phyloP scores from a whole-genome alignment of 2,888 invertebrate genomes.

The Leucophenga montana region DNA sequence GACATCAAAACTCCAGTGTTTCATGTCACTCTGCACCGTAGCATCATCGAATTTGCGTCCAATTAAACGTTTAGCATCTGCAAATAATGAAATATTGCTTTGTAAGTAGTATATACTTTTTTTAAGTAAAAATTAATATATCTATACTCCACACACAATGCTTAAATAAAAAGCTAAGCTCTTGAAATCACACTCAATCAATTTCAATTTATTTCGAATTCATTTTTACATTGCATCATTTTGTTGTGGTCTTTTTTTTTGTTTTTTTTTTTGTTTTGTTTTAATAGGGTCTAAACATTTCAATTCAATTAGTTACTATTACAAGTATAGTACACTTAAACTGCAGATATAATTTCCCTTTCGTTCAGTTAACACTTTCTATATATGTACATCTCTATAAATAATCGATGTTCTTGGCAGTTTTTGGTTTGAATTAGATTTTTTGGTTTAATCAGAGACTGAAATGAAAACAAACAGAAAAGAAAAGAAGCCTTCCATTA shows the following conservation, averaged over 20 bases:
- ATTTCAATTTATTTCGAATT: neutral
- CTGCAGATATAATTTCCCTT: too few species aligned
- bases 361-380: too few species aligned
- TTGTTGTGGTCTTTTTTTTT: too few species aligned
- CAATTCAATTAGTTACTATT: too few species aligned
- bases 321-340: too few species aligned
- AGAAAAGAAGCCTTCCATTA: constrained; percentile 49
- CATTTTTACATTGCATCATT: neutral
- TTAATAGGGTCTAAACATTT: too few species aligned
- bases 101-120: too few species aligned
- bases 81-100: constrained; percentile 45
- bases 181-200: too few species aligned
- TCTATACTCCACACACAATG: too few species aligned
- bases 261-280: too few species aligned
- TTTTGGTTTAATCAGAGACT: constrained; percentile 58
- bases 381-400: neutral
- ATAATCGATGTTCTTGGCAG: neutral
- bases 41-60: constrained; percentile 92
- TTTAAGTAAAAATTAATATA: too few species aligned
- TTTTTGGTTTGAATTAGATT: constrained; percentile 5
- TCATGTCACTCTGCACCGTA: constrained; percentile 93
- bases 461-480: constrained; percentile 59
- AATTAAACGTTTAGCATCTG: constrained; percentile 95
- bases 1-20: constrained; percentile 95
- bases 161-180: too few species aligned